These are phyloP conservation scores for Drosophila leonis DNA, from an alignment of 2,888 invertebrate genomes.

Conservation along the genomic window DNA sequence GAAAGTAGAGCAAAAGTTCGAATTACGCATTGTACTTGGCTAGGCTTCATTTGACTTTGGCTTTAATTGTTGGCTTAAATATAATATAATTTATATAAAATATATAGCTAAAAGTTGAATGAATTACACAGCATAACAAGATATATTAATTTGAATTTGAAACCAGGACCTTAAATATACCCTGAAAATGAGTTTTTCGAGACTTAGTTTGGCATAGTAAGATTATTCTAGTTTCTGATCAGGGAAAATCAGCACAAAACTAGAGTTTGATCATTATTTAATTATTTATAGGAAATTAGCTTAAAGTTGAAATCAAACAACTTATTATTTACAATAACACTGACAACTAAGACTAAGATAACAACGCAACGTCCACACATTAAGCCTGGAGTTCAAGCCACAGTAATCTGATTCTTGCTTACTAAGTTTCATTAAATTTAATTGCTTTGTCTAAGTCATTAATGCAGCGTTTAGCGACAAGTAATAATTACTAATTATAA, in stretches of 20 bases:
- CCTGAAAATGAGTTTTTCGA: too few species aligned
- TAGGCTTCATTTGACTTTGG: not conserved
- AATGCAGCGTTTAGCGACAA: not conserved
- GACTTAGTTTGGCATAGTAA: not conserved
- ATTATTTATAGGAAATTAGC: not conserved
- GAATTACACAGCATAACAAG: too few species aligned
- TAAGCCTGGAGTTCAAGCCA: not conserved
- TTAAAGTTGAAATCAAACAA: not conserved
- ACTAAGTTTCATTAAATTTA: not conserved
- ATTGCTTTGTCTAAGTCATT: not conserved
- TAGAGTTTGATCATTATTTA: not conserved
- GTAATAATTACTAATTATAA: not conserved
- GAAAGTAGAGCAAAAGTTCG: not conserved
- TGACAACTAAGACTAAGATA: not conserved
- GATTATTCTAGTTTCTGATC: not conserved
- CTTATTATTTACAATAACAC: not conserved
- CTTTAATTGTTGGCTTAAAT: too few species aligned
- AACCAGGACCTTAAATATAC: too few species aligned
- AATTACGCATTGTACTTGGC: not conserved
- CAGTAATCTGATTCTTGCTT: not conserved
- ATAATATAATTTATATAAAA: too few species aligned
- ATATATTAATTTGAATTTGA: too few species aligned
- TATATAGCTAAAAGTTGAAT: too few species aligned
- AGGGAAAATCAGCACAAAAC: not conserved
- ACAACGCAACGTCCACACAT: not conserved